Conservation (phyloP, 92 coral and sea anemone genomes). For the Umimayanthus kanabou region DNA sequence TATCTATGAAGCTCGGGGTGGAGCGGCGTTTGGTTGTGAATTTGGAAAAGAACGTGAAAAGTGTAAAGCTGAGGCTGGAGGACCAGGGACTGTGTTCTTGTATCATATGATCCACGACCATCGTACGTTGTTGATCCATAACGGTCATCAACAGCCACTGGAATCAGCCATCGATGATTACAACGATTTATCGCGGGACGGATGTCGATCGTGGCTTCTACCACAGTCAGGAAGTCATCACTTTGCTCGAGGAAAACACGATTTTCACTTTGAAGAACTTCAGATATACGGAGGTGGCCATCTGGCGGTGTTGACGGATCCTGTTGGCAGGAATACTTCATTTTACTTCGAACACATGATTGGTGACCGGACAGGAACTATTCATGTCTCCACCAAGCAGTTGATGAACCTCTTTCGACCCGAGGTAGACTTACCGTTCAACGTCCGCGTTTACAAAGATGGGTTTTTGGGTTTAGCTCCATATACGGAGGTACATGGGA, state of each 20-base stretch:
- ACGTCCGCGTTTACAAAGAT: constrained; percentile 65
- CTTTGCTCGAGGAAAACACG: constrained; percentile 59
- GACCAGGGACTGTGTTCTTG: constrained; percentile 77
- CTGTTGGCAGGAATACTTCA: constrained; percentile 54
- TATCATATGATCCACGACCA: constrained; percentile 71
- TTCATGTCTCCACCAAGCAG: constrained; percentile 69
- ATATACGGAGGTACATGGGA: constrained; percentile 74
- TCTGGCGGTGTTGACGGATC: constrained; percentile 69
- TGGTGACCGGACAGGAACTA: constrained; percentile 69
- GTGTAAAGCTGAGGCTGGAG: constrained; percentile 75
- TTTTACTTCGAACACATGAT: constrained; percentile 66
- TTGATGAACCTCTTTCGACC: constrained; percentile 66
- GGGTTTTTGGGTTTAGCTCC: constrained; percentile 75
- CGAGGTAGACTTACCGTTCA: constrained; percentile 70
- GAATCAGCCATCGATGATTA: constrained; percentile 59
- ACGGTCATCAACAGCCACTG: constrained; percentile 71
- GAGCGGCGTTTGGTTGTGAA: constrained; percentile 61
- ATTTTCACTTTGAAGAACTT: constrained; percentile 75
- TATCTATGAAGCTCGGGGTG: constrained; percentile 75
- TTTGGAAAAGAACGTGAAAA: constrained; percentile 33
- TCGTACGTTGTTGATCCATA: constrained; percentile 67
- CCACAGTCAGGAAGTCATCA: constrained; percentile 70
- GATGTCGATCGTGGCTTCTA: constrained; percentile 75
- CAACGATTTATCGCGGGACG: constrained; percentile 63
- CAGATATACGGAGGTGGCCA: constrained; percentile 79